Base-by-base conservation (phyloP, 2,888 invertebrate species). In the Platycnemis pennipes region DNA sequence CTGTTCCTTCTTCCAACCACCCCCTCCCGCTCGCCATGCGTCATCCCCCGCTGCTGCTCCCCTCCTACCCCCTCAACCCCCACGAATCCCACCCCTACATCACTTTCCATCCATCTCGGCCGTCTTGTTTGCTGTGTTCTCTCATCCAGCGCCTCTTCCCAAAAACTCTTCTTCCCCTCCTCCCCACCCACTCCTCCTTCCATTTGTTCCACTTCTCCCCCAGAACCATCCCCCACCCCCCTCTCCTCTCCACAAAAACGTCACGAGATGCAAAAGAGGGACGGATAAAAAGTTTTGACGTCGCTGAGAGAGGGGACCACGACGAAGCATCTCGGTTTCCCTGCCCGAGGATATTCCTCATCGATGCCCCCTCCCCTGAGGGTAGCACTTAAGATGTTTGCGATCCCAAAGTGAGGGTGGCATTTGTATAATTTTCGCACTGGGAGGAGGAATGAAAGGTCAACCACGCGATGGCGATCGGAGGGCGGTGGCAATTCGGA, bases 91-190 rank as follows among this genome's bases (percentile, higher is more conserved):
- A 13, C 16, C 16, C 44, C 45, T 26, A 87, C 87, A 87, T 87
- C 87, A 87, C 87, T 87, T 44, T 46, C 87, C 87, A 87, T 87
- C 87, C 46, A 87, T 44, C 46, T 87, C 87, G 46, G 87, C 87
- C 87, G 87, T 87, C 87, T 87, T 87, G 87, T 87, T 87, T 87
- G 87, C 87, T 42, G 45, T 87, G 87, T 87, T n/a, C 87, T 87
- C 87, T 46, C 87, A 44, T 44, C 22, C 87, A 45, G 87, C 44
- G 87, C 87, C 26, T 86, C 37, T 19, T 44, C 19, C 86, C 44
- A 1, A 7, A 7, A 44, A 42, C 86, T 26, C 56, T 56, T 22
- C n/a, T 2, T n/a, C n/a, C 85, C 37, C 87, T 77, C 77, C 31
- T 77, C 11, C 31, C 37, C 37, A n/a, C 45, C n/a, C 37, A 77